Base-by-base conservation (phyloP, 2,888 invertebrate species). In the Stenichneumon culpator region DNA sequence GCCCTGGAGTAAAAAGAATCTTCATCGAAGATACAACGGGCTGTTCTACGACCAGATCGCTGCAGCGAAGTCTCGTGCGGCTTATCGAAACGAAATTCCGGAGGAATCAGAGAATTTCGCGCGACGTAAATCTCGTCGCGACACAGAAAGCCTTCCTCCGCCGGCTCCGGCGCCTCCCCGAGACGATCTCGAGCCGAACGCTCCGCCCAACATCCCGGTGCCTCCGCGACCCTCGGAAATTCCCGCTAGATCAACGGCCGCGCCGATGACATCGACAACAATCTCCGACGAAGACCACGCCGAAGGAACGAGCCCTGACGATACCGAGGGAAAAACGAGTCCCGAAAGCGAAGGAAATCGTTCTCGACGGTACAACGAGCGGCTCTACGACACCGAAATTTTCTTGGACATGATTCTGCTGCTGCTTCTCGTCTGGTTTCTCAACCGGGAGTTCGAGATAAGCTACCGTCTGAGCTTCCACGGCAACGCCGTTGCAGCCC, bases 401-500 rank as follows among this genome's bases (percentile, higher is more conserved):
- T 97, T 97, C 90, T 94, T 99, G 86, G 98, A 98, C 91, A 95
- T 99, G 50, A 94, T 97, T 22, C 94, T 99, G 22, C 95, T 99
- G n/a, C 94, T 99, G 16, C 95, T 98, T 77, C 95, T 99, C 72
- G 98, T 99, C 5, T 98, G 98, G 97, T 97, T 99, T 90, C 95
- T 99, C 79, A 99, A 99, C 93, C 96, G 98, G 54, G 99, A 99
- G 93, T 99, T 99, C 92, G 99, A 99, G 94, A 98, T 99, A 82
- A 98, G 98, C 90, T 99, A 99, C 93, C 96, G 98, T 0, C 94
- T 99, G 89, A 98, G 98, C 93, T 99, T 98, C 94, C 98, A 98
- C 91, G 98, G 99, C 36, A 98, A 98, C 92, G 97, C 97, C 9
- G 97, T 98, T 14, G 98, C 99, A 0, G 97, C 97, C 82, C 96